A percentile compares a stretch with the other conserved stretches of the same genome.
Conservation (phyloP, 23 tunicate species). For the Trididemnum nubilum region DNA sequence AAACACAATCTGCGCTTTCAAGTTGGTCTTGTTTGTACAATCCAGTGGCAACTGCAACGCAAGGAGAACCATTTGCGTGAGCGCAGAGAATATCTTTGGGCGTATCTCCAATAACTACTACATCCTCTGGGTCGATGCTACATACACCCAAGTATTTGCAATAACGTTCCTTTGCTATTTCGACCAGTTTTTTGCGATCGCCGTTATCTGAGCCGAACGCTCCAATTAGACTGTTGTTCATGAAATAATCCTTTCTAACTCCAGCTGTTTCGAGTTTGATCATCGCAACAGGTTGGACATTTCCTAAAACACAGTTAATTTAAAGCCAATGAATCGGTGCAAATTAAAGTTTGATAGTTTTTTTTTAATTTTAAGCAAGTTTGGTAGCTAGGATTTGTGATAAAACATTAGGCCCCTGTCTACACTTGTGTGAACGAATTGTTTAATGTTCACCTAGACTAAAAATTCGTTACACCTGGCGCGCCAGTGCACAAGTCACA, state of each 20-base stretch:
- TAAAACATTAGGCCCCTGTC: no score
- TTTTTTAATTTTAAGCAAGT: not conserved
- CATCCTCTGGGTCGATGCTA: slow-evolving; percentile 36
- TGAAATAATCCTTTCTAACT: slow-evolving; percentile 37
- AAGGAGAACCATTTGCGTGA: slow-evolving; percentile 75
- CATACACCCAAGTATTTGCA: slow-evolving; percentile 32
- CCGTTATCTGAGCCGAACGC: slow-evolving; percentile 91
- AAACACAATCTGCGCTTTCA: slow-evolving; percentile 53
- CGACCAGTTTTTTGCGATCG: slow-evolving; percentile 57
- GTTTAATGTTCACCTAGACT: no score
- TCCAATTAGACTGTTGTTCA: slow-evolving; percentile 38
- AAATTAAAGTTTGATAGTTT: no score
- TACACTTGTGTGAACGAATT: no score
- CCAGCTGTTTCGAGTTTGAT: slow-evolving; percentile 70
- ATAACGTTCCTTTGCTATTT: slow-evolving; percentile 65
- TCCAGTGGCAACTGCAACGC: slow-evolving; percentile 90
- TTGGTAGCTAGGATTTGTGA: no score
- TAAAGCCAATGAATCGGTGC: not conserved
- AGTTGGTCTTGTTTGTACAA: slow-evolving; percentile 21
- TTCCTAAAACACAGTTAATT: slow-evolving; percentile 50
- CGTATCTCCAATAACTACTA: slow-evolving; percentile 83
- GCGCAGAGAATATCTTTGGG: slow-evolving; percentile 91
- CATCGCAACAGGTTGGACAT: slow-evolving; percentile 46
- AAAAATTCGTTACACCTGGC: no score
- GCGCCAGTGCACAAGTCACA: no score